A percentile compares a stretch with the other conserved stretches of the same genome.
phyloP scores from a whole-genome alignment of 2,113 vertebrate species.

The Condylura cristata region DNA sequence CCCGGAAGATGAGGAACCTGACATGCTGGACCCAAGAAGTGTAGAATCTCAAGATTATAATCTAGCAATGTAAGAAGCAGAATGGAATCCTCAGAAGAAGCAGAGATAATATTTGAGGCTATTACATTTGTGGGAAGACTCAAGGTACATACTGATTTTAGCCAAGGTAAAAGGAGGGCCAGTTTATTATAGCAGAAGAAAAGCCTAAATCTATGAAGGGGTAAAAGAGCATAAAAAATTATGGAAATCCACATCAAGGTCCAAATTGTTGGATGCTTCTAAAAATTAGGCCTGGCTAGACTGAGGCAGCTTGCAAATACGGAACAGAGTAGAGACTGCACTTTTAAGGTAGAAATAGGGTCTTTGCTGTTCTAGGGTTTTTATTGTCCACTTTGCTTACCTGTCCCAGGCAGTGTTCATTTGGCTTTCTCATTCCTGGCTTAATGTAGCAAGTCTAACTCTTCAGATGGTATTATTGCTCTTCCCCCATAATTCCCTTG shows the following conservation, averaged over 20 bases:
- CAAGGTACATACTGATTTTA: background rate
- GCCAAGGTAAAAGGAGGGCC: background rate
- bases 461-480: background rate
- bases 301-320: background rate
- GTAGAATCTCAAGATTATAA: background rate
- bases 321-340: background rate
- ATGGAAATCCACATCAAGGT: background rate
- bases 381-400: background rate
- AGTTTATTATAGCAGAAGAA: background rate
- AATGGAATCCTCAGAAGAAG: background rate
- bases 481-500: no score
- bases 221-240: background rate
- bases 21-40: accelerated
- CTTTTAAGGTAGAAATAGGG: background rate
- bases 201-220: background rate
- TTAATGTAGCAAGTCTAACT: background rate
- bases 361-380: background rate
- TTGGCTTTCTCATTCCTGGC: background rate
- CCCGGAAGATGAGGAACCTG: accelerated
- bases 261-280: background rate
- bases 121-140: background rate
- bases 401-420: background rate
- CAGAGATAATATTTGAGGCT: background rate
- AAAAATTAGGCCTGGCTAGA: background rate
- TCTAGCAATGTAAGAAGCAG: background rate